Conservation (phyloP, 2,113 vertebrate species). For the Sciurus niger region DNA sequence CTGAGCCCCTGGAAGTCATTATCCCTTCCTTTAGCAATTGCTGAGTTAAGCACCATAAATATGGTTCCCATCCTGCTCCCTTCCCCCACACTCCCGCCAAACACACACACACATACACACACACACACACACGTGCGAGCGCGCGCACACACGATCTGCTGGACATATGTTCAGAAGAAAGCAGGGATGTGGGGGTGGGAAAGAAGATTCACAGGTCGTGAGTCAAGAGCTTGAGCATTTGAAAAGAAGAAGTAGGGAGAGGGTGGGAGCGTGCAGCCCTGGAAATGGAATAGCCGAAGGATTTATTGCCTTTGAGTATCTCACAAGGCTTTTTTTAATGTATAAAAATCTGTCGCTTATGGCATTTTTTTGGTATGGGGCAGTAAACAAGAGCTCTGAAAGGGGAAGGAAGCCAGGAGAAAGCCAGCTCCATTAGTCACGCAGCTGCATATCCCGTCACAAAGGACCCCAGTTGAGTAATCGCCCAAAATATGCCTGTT, state of each 20-base stretch:
- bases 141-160: conserved; percentile 84
- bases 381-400: conserved; percentile 91
- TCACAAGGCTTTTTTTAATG: conserved; percentile 81
- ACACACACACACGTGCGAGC: conserved; percentile 22
- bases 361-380: conserved; percentile 81
- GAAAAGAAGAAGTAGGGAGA: conserved; percentile 82
- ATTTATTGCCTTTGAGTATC: conserved; percentile 90
- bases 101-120: background rate
- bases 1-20: conserved; percentile 87
- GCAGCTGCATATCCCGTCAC: conserved; percentile 91
- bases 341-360: conserved; percentile 89
- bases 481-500: conserved; percentile 90
- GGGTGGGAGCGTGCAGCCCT: conserved; percentile 83
- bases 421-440: conserved; percentile 91
- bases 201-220: conserved; percentile 84
- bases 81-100: conserved; percentile 28
- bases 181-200: conserved; percentile 52
- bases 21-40: conserved; percentile 87
- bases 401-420: conserved; percentile 91
- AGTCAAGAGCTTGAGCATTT: conserved; percentile 85
- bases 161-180: conserved; percentile 88
- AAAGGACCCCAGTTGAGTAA: conserved; percentile 91
- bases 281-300: conserved; percentile 85
- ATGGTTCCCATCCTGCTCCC: conserved; percentile 82
- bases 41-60: conserved; percentile 89